Base-by-base conservation (phyloP, 2,888 invertebrate genomes). In the Leptopilina syphax region DNA sequence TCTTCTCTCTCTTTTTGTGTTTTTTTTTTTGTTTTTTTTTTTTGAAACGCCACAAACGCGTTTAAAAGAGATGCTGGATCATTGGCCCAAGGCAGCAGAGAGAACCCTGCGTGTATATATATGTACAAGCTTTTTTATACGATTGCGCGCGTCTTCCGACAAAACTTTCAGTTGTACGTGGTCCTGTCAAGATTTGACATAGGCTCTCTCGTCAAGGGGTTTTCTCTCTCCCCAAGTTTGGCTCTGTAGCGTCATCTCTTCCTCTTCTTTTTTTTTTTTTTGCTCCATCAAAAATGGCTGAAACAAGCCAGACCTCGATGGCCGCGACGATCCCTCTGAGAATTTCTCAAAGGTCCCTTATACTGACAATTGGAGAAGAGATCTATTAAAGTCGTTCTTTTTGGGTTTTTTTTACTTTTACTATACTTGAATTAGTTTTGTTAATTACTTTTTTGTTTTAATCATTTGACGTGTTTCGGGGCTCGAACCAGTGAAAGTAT, bases 221-320 rank as follows among this genome's bases (percentile, higher is more conserved):
- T 82, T 82, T 81, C 78, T 80, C 79, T 81, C 78, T 80, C 79
- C 80, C 79, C 70, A 47, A n/a, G 67, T 47, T 47, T 60, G 73
- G 65, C 41, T 79, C 34, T 34, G 34, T 34, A 80, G 66, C 83
- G 80, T 81, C 79, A 34, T 81, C 80, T 84, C 83, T 84, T 84
- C 80, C 12, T 50, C 50, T 50, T 50, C 50, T 50, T 12, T 1
- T 47, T 47, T 47, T 47, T 47, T 47, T 47, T 50, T 50, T 50
- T 50, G 50, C 50, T 9, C 10, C 82, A 80, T 77, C 87, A 82
- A 89, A 89, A 89, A 89, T 89, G 89, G 89, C 89, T 84, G 88
- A 85, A 84, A 79, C 83, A 78, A 65, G 27, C 77, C 83, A 79
- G 81, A 76, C 82, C 85, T 86, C 83, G 84, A 87, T 88, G 88